Evolutionary conservation across 2,797 vertebrate genomes (phyloP), one percentile per base, ranked within the genome.

Genomic region (Crypturellus tataupa): DNA sequence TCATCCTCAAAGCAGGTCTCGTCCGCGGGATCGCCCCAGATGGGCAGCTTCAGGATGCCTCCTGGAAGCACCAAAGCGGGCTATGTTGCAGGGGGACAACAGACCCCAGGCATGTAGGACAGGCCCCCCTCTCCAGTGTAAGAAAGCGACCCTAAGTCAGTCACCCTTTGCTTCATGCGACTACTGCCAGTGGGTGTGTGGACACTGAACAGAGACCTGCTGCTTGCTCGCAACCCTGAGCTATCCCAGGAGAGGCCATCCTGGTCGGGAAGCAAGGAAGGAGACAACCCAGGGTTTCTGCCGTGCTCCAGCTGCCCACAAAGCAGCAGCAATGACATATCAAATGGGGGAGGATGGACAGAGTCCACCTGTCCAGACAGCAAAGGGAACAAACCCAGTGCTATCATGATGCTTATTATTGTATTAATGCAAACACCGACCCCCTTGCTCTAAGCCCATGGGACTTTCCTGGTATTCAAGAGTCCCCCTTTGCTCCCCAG

Each of bases 1-100:
- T 97, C 98, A 92, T 99, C 99, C 31, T 99, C 99, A 81, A 97
- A 99, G 97, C 99, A 99, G 97, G 99, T 98, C 93, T 99, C 99
- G 80, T 99, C 99, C 3, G 98, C 97, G 2, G 99, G 94, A 60
- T 99, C 99, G 5, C 98, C 99, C 99, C 99, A 99, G 89, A 99
- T 75, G 0, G 99, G 99, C 23, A 99, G 67, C 96, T 96, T 99
- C 93, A 99, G 95, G 91, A 99, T 98, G 25, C 97, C 73, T 67
- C 99, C 99, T 99, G 91, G 27, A 62, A 93, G 79, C 76, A 80
- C 73, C 21, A 1, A 31, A 90, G 72, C 47, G 70, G 70, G 35
- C n/a, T 12, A 3, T 64, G 78, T 83, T 53, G 75, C 69, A 55
- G 5, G 18, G 47, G 51, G 37, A 12, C 29, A 49, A 12, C 3